Evolutionary conservation across 2,888 invertebrate genomes (phyloP), one percentile per base, ranked within the genome.

Genomic region (Eueremaeus valkanovi): DNA sequence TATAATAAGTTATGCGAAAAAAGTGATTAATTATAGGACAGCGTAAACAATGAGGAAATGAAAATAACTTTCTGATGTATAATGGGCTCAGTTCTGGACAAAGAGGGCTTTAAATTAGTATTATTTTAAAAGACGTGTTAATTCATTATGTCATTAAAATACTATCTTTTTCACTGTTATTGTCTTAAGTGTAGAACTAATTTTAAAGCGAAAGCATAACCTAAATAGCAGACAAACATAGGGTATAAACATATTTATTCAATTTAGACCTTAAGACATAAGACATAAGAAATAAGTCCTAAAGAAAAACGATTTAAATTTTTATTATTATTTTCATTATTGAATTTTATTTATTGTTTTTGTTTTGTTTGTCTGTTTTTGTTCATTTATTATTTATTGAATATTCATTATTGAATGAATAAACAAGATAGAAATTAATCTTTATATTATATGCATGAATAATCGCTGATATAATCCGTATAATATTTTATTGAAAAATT

Each of bases 201-300:
- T 58, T 73, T 73, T 51, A 73, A 55, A 73, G 73, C 58, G 55
- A 58, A 58, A 51, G 58, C 58, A 45, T 58, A 40, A 73, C 36
- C 63, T 31, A 61, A 61, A 61, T 61, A 61, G 3, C 11, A 45
- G 11, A 45, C 45, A 45, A 45, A 45, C 45, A 45, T 45, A 16
- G n/a, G n/a, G n/a, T n/a, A n/a, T n/a, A n/a, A n/a, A 45, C 45
- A 45, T 36, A 36, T n/a, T 40, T 8, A 49, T 49, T n/a, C 49
- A 49, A 49, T n/a, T n/a, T n/a, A n/a, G n/a, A n/a, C n/a, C n/a
- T n/a, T n/a, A n/a, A n/a, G n/a, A n/a, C n/a, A n/a, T n/a, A n/a
- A 49, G 49, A 11, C 18, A 18, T 49, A 49, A 49, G 49, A 49
- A 49, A 21, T 49, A 2, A 58, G 3, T 27, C 27, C 5, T 55